Base-by-base conservation (phyloP, 2,888 invertebrate genomes). In the Cosmorhoe ocellata region DNA sequence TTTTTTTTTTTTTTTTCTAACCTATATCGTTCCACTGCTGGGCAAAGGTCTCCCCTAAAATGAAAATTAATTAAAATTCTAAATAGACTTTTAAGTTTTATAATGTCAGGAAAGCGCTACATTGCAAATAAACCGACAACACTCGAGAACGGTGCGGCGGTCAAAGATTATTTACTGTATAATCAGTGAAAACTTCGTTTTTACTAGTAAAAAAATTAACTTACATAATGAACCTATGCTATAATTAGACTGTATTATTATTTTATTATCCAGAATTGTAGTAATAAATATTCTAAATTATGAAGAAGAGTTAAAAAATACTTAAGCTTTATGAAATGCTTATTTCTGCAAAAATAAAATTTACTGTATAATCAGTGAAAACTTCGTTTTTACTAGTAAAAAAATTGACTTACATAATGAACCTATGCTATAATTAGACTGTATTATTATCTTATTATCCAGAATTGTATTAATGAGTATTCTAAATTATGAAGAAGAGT, bases 91-190 rank as follows among this genome's bases (percentile, higher is more conserved):
- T 34, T 34, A 39, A 38, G 32, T 38, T 46, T 46, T 45, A 38
- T 46, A 46, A 46, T 46, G 14, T 26, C 10, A 46, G 38, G 38
- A 39, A 32, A 31, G 58, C 55, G 46, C 53, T 40, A 50, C 55
- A 55, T 58, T 55, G 52, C 46, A 52, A 55, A 55, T 50, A 46
- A 49, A 49, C 46, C 44, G 32, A 38, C 56, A 47, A 38, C 61
- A 60, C 63, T 22, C 6, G 2, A 30, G 36, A 49, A 57, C 48
- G 52, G 63, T 59, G 60, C 47, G 66, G 59, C 44, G 27, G 48
- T 1, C 80, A 78, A 50, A 79, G 78, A 81, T 32, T 62, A 44
- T 36, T 27, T 10, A 36, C 36, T 41, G 26, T 22, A 18, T 8
- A 1, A 24, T 11, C 14, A 6, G 18, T 34, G 2, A 13, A 24